phyloP scores from a whole-genome alignment of 2,888 invertebrate genomes.

The Zygogramma bicolorata region DNA sequence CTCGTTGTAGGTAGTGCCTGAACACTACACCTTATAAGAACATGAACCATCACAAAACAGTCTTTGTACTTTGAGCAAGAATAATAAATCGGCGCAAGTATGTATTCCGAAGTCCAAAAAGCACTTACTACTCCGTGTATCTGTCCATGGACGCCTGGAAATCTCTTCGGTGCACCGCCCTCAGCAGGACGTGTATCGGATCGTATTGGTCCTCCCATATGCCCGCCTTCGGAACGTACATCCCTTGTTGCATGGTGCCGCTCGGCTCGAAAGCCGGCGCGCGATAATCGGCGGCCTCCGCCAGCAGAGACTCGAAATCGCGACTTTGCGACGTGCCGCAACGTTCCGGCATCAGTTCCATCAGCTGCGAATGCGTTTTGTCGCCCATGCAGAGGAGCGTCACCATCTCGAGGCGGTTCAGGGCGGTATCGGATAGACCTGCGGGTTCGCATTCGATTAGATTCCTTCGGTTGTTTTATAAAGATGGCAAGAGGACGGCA shows the following conservation, averaged over 20 bases:
- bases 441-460: too few species aligned
- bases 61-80: too few species aligned
- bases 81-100: neutral
- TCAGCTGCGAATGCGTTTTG: conserved; percentile 94
- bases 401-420: conserved; percentile 89
- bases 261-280: conserved; percentile 89
- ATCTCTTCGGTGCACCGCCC: conserved; percentile 92
- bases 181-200: conserved; percentile 90
- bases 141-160: conserved; percentile 96
- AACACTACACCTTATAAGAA: too few species aligned
- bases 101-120: neutral
- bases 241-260: conserved; percentile 82
- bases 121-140: conserved; percentile 87
- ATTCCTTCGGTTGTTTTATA: too few species aligned
- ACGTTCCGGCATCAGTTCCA: conserved; percentile 95
- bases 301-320: conserved; percentile 88
- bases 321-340: conserved; percentile 92
- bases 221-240: conserved; percentile 86
- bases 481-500: too few species aligned
- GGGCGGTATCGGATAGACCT: conserved; percentile 74
- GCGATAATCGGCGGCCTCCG: conserved; percentile 74
- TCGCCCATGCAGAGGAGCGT: conserved; percentile 93
- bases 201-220: conserved; percentile 94
- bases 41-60: too few species aligned
- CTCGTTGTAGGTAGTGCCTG: too few species aligned